Conservation (phyloP, 1,140 invertebrate genomes). For the Delia radicum region DNA sequence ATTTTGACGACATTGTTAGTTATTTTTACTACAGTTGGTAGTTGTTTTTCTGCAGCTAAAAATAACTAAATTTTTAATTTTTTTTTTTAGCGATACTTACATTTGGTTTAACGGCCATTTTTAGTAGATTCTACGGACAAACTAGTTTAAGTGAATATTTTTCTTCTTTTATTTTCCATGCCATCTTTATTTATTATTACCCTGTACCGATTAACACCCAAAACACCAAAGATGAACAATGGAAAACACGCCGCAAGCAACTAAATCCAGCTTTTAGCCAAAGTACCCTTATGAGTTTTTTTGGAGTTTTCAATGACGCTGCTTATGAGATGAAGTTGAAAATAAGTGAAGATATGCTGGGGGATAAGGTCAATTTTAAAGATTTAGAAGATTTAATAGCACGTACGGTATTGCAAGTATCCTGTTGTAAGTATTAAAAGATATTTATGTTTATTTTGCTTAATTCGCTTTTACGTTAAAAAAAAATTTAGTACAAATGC, state of each 20-base stretch:
- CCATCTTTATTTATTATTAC: not conserved
- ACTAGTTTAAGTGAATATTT: too few species aligned
- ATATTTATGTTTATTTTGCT: not conserved
- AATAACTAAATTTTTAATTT: too few species aligned
- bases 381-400: slow-evolving; percentile 48
- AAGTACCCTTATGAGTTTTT: slow-evolving; percentile 46
- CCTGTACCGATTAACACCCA: not conserved
- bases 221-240: slow-evolving; percentile 37
- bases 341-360: slow-evolving; percentile 25
- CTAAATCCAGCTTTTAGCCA: slow-evolving; percentile 50
- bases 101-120: too few species aligned
- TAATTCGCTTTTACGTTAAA: too few species aligned
- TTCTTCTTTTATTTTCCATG: not conserved
- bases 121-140: too few species aligned
- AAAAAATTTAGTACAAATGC: too few species aligned
- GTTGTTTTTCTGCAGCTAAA: too few species aligned
- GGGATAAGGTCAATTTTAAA: slow-evolving; percentile 30
- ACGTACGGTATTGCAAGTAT: slow-evolving; percentile 47
- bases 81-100: too few species aligned
- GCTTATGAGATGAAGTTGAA: slow-evolving; percentile 46
- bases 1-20: too few species aligned
- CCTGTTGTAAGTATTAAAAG: slow-evolving; percentile 45
- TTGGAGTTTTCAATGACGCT: slow-evolving; percentile 45
- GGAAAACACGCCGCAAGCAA: slow-evolving; percentile 49
- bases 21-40: too few species aligned